Conservation (phyloP, 2,113 vertebrate genomes). For the Lucifuga dentata region DNA sequence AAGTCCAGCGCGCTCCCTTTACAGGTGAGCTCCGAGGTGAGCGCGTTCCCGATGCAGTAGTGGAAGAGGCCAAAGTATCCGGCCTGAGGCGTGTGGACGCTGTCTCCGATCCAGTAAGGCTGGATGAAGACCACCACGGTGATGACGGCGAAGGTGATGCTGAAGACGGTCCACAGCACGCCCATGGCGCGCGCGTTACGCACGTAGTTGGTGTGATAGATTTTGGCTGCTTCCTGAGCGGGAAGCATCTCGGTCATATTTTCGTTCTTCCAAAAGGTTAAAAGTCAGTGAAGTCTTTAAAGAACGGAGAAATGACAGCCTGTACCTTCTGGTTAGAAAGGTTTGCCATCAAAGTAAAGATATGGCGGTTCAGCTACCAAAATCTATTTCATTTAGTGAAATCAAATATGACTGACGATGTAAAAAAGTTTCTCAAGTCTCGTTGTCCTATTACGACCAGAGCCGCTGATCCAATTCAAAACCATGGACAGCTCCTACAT, state of each 20-base stretch:
- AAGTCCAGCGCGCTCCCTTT: constrained; percentile 97
- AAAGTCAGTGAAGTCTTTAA: no score
- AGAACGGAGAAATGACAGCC: background rate
- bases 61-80: constrained; percentile 98
- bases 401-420: no score
- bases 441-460: no score
- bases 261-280: no score
- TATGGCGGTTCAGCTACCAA: no score
- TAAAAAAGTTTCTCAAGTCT: no score
- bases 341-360: no score
- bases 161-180: constrained; percentile 95
- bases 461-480: constrained; percentile 46
- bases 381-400: no score
- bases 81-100: constrained; percentile 94
- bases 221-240: constrained; percentile 93
- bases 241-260: constrained; percentile 92
- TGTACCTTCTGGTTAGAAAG: no score
- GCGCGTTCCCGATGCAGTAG: constrained; percentile 96
- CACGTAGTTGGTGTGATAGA: constrained; percentile 98
- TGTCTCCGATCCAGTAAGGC: constrained; percentile 99
- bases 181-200: constrained; percentile 93
- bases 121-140: constrained; percentile 97
- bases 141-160: constrained; percentile 95
- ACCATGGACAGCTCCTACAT: constrained; percentile 57
- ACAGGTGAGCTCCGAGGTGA: constrained; percentile 95